Base-by-base conservation (phyloP, 23 tunicate genomes). In the Phallusia fumigata region DNA sequence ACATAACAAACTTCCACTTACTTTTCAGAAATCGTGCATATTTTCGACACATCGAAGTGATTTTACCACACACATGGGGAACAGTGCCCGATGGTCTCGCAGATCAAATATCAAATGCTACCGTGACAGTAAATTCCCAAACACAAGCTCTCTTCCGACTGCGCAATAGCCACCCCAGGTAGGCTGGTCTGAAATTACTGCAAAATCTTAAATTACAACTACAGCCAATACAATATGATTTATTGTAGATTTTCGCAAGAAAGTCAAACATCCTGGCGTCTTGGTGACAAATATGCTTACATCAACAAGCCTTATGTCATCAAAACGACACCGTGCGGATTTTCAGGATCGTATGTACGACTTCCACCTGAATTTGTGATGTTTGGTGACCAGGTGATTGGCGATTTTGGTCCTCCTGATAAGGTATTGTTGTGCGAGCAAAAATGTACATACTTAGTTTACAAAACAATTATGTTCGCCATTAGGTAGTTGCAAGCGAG, bases 321-420 rank as follows among this genome's bases (percentile, higher is more conserved):
- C 52, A 95, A 89, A 82, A 81, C 95, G 0, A 95, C 98, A 40
- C 98, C 98, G 19, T 95, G 98, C 65, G 98, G 98, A 45, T 83
- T 79, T 52, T 81, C 93, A 0, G 98, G 98, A 36, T n/a, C 82
- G 6, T 95, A 95, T 72, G 36, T 89, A 18, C 81, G 95, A 32
- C 45, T 95, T 50, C 82, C 98, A 0, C 94, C 93, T n/a, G 99
- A 91, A 81, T 90, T 95, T 35, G 84, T 92, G 16, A 22, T 65
- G 76, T 87, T 92, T 47, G 97, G 88, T 19, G 84, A 77, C 18
- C 53, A 78, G 35, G 86, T 83, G 13, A 65, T n/a, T 30, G 86
- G 80, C 8, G 31, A 72, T 6, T 36, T 86, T 24, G 95, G 95
- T 44, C 86, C 87, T 12, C 90, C 84, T 15, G 84, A 75, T 12